Evolutionary conservation across 2,797 vertebrate species (phyloP).

Genomic region (Corythornis leucogaster): DNA sequence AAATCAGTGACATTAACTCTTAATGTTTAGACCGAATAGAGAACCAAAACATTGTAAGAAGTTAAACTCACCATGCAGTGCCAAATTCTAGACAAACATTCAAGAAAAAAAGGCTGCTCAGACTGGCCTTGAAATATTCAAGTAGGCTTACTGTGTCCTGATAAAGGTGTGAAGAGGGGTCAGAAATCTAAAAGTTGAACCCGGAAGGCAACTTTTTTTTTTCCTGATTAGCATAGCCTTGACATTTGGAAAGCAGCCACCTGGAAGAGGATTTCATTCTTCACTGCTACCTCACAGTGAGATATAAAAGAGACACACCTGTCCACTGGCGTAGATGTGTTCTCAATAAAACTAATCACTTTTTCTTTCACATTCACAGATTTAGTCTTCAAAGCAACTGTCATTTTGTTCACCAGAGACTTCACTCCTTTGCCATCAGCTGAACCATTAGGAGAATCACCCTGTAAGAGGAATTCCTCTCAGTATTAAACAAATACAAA

Average conservation of each 20-base stretch:
- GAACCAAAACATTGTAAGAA: not conserved
- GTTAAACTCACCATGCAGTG: not conserved
- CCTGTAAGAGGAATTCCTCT: slow-evolving; percentile 68
- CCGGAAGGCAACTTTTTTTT: not conserved
- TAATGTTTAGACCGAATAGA: not conserved
- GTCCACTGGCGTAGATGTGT: slow-evolving; percentile 96
- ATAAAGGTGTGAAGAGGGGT: not conserved
- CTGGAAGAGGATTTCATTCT: not conserved
- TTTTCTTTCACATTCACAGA: slow-evolving; percentile 98
- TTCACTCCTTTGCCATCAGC: slow-evolving; percentile 94
- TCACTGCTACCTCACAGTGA: not conserved
- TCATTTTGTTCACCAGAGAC: slow-evolving; percentile 98
- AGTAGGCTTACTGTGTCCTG: not conserved
- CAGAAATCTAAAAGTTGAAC: not conserved
- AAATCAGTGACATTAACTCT: not conserved
- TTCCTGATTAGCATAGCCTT: not conserved
- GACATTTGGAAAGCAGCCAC: not conserved
- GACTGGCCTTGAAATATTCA: not conserved
- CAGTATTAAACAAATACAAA: slow-evolving; percentile 17
- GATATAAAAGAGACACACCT: slow-evolving; percentile 78
- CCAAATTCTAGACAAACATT: not conserved
- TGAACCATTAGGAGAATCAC: slow-evolving; percentile 85
- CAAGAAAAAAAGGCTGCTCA: not conserved
- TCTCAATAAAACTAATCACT: slow-evolving; percentile 99
- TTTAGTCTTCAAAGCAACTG: slow-evolving; percentile 96